Percentiles rank a stretch among this genome's conserved stretches.
phyloP scores from a whole-genome alignment of 2,888 invertebrate species.

The Hedya salicella region DNA sequence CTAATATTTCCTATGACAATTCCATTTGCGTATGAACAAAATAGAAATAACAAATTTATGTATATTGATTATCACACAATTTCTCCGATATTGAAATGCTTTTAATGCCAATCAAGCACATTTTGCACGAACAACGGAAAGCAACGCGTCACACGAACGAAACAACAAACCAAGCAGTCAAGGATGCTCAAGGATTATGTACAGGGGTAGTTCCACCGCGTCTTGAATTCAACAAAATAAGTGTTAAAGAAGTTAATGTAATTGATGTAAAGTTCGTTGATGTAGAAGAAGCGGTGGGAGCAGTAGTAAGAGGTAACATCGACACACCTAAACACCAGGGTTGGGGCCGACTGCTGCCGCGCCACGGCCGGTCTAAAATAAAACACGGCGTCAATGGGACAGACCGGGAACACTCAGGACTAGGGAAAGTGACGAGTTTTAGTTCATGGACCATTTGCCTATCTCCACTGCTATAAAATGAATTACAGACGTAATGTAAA shows the following conservation, averaged over 20 bases:
- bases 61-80: not conserved
- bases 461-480: slow-evolving; percentile 45
- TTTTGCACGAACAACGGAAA: slow-evolving; percentile 62
- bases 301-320: slow-evolving; percentile 77
- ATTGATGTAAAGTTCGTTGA: slow-evolving; percentile 44
- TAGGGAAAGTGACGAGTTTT: slow-evolving; percentile 49
- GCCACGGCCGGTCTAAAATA: slow-evolving; percentile 85
- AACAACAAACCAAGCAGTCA: slow-evolving; percentile 66
- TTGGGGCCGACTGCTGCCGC: slow-evolving; percentile 85
- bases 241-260: slow-evolving; percentile 48
- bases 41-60: not conserved
- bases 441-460: slow-evolving; percentile 49
- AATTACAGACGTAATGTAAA: not conserved
- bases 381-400: slow-evolving; percentile 79
- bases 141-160: slow-evolving; percentile 65
- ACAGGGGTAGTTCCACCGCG: slow-evolving; percentile 63
- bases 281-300: slow-evolving; percentile 70
- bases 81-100: not conserved
- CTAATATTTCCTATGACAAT: slow-evolving; percentile 30
- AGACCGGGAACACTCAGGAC: slow-evolving; percentile 61
- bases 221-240: slow-evolving; percentile 59
- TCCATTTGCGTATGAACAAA: slow-evolving; percentile 21
- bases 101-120: slow-evolving; percentile 12
- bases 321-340: slow-evolving; percentile 86
- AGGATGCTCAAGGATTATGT: slow-evolving; percentile 61